Base-by-base conservation (phyloP, 2,113 vertebrate genomes). In the Oreochromis aureus region DNA sequence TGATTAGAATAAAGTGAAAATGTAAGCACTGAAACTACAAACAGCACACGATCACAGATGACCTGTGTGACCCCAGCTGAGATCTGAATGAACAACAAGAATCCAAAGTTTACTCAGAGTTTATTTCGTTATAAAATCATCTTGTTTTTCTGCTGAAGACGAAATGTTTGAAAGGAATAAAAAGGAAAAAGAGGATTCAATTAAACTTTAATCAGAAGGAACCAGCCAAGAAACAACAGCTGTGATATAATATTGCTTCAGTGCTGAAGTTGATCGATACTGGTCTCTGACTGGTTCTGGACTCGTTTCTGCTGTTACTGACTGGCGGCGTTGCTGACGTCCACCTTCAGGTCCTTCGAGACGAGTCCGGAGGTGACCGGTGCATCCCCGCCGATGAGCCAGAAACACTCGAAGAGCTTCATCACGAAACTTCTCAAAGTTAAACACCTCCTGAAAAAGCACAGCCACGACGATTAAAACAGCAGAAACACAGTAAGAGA, bases 321-420 rank as follows among this genome's bases (percentile, higher is more conserved):
- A 4, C 7, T 41, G 30, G 32, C 2, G 1, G 44, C 86, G 11
- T 82, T 85, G 69, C 16, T 69, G 56, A 44, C 89, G n/a, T 97
- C 94, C 61, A 97, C 94, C 73, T 98, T 96, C 87, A 99, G 93
- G 82, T 98, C 98, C 79, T 97, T 99, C 83, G 96, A 95, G 83
- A 98, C 97, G 69, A 99, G 95, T 92, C 96, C 97, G 3, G 97
- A 94, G 3, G 98, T 99, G 89, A 98, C 97, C 0, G 97, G 81
- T 99, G 98, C 98, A 99, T 98, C 5, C 82, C 95, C 0, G 87
- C 93, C 95, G 96, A 36, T 97, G 94, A 82, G 96, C 95, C 58
- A 95, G 83, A 87, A 98, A 99, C 1, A 95, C 51, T 8, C 69
- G 91, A 36, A 98, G 86, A 0, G 22, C 22, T 24, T 24, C 22